Percentiles rank a stretch among this genome's conserved stretches.
Conservation (phyloP, 2,113 vertebrate species). For the Condylura cristata region DNA sequence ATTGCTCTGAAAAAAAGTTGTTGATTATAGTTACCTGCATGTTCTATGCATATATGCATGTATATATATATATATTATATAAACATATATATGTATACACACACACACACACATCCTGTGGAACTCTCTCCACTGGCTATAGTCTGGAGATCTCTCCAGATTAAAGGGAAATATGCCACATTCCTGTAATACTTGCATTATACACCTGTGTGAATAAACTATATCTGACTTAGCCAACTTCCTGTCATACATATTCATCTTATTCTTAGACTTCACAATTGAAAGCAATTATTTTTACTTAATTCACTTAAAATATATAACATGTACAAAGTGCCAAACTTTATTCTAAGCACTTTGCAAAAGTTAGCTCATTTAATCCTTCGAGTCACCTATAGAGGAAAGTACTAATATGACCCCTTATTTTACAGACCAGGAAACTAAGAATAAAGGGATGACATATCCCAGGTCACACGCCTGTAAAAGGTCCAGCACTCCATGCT, state of each 20-base stretch:
- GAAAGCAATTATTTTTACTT: constrained; percentile 40
- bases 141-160: neutral
- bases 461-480: neutral
- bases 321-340: neutral
- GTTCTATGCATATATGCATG: neutral
- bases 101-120: no score
- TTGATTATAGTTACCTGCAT: neutral
- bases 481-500: neutral
- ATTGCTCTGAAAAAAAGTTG: neutral
- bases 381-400: neutral
- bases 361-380: neutral
- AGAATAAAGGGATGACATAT: neutral
- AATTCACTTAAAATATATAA: constrained; percentile 14
- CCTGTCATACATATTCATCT: neutral
- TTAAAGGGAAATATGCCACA: neutral
- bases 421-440: constrained; percentile 7
- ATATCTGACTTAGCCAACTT: neutral
- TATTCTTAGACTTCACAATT: constrained; percentile 14
- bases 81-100: no score
- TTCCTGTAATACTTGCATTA: neutral
- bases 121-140: neutral
- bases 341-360: neutral
- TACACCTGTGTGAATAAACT: neutral
- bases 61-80: neutral
- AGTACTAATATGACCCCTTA: neutral